Evolutionary conservation across 2,797 vertebrate species (phyloP).

Genomic region (Gallinago stenura): DNA sequence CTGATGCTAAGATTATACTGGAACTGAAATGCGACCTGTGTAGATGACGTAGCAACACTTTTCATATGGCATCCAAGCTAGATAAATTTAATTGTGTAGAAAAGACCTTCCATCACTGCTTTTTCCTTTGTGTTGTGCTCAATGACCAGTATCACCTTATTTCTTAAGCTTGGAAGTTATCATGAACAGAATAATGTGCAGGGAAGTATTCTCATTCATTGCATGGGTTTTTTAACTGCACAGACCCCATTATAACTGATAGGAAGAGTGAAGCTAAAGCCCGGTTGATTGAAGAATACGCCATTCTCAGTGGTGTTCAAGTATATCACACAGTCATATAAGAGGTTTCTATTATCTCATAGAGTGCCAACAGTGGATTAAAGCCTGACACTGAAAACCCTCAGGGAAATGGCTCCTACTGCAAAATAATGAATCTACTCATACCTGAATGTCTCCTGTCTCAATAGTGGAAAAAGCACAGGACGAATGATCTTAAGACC

Average conservation of each 20-base stretch:
- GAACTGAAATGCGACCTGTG: background rate
- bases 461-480: background rate
- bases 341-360: slow-evolving; percentile 47
- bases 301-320: background rate
- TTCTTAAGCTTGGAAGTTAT: background rate
- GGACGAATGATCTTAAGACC: background rate
- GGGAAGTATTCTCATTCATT: background rate
- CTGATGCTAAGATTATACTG: background rate
- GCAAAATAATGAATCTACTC: slow-evolving; percentile 26
- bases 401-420: background rate
- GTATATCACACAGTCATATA: background rate
- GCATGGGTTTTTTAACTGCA: background rate
- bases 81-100: background rate
- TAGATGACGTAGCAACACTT: slow-evolving; percentile 25
- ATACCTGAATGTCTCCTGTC: background rate
- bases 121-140: background rate
- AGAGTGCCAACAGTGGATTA: slow-evolving; percentile 22
- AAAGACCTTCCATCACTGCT: background rate
- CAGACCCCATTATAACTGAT: background rate
- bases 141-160: background rate
- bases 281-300: background rate
- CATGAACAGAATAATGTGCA: background rate
- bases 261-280: background rate
- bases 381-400: slow-evolving; percentile 10
- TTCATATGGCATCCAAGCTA: background rate